Evolutionary conservation across 2,888 invertebrate species (phyloP).

Genomic region (Drosophila nigritarsus): DNA sequence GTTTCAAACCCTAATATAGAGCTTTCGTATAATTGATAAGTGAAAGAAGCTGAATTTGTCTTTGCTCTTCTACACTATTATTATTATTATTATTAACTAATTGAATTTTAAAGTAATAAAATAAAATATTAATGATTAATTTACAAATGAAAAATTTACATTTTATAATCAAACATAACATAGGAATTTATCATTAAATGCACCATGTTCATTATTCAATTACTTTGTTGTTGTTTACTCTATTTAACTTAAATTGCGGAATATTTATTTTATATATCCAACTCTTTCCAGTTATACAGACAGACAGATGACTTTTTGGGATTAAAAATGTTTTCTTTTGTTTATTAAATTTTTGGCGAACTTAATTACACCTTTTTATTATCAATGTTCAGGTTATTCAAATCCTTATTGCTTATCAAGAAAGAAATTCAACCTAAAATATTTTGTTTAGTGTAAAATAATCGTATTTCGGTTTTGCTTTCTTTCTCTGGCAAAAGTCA

Average conservation of each 20-base stretch:
- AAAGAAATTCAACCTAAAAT: too few relatives aligned
- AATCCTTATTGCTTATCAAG: background rate
- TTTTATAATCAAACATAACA: background rate
- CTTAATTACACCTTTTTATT: background rate
- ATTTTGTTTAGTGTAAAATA: conserved; percentile 6
- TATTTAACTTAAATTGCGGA: background rate
- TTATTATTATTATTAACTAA: background rate
- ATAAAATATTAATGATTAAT: background rate
- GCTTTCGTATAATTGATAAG: background rate
- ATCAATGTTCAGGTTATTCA: background rate
- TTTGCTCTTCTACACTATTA: background rate
- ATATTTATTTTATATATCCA: background rate
- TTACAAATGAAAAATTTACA: background rate
- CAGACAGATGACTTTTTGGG: background rate
- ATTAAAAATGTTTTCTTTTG: background rate
- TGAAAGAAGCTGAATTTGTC: too few relatives aligned
- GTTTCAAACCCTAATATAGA: background rate
- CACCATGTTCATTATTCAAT: background rate
- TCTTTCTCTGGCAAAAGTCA: background rate
- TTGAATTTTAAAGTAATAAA: too few relatives aligned
- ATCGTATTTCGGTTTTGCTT: background rate
- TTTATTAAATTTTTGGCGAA: background rate
- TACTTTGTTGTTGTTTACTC: background rate
- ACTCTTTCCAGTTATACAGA: background rate
- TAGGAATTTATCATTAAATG: background rate